Conservation (phyloP, 2,797 vertebrate genomes). For the Gambelia wislizenii region DNA sequence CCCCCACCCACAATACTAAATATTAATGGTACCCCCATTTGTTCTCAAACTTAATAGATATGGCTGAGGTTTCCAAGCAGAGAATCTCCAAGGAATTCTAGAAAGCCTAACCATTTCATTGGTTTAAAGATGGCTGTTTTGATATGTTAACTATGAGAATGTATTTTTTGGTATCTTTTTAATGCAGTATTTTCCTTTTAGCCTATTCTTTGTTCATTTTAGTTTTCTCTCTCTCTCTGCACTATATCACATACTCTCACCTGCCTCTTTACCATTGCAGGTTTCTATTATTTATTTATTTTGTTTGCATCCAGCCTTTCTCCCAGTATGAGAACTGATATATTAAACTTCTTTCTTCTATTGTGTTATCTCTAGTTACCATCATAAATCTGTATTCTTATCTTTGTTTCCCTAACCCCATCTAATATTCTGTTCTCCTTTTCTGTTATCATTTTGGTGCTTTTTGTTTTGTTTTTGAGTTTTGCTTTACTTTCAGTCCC, state of each 20-base stretch:
- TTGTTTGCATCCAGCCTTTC: too few species aligned
- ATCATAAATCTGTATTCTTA: neutral
- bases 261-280: neutral
- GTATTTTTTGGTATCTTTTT: neutral
- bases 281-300: neutral
- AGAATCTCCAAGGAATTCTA: neutral
- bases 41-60: neutral
- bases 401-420: neutral
- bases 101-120: neutral
- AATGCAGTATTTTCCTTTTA: neutral
- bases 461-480: too few species aligned
- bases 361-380: neutral
- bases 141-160: neutral
- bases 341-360: neutral
- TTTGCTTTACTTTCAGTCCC: too few species aligned
- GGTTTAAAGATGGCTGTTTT: neutral
- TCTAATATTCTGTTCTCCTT: neutral
- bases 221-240: neutral
- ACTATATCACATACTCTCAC: neutral
- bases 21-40: neutral
- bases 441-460: neutral
- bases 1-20: neutral
- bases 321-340: too few species aligned
- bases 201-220: neutral
- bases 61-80: neutral